Base-by-base conservation (phyloP, 92 coral and sea anemone species). In the Siderastrea radians region DNA sequence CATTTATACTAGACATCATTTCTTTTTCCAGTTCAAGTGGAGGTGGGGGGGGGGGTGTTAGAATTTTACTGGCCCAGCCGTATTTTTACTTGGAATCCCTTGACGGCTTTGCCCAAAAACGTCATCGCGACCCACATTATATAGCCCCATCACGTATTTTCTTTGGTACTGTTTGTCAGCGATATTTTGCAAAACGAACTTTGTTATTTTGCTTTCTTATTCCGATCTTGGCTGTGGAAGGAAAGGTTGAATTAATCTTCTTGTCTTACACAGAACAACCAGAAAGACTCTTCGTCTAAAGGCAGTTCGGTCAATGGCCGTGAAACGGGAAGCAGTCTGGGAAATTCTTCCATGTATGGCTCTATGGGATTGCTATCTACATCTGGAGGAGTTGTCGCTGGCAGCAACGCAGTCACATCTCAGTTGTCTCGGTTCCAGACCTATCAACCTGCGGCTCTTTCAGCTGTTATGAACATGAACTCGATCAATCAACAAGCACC, bases 371-470 rank as follows among this genome's bases (percentile, higher is more conserved):
- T 74, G 17, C 72, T 84, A 1, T 61, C 87, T 4, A 59, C 87
- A 72, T 38, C 81, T 15, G 81, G 53, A 43, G 64, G 49, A 60
- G 82, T 64, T 45, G 3, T 80, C 80, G 26, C 87, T 62, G 87
- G 62, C 14, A 84, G 49, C 73, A 74, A 15, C 73, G 62, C 53
- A 15, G 72, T 52, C 81, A 14, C 81, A 38, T 49, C 87, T 78
- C 89, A 85, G 50, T 85, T 85, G 70, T 85, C 89, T 9, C 91
- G 97, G 61, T 86, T 94, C 53, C 91, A 95, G 85, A 94, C 97
- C 38, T 92, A 88, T 70, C 96, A 96, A 85, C 83, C 95, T 52
- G 72, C 86, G 6, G 81, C 96, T 4, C 86, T 92, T 84, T 86
- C 96, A 53, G 84, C 94, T 46, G 94, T 91, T 16, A 93, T 91